Conservation (phyloP, 2,113 vertebrate genomes). For the Anarhynchus alexandrinus region DNA sequence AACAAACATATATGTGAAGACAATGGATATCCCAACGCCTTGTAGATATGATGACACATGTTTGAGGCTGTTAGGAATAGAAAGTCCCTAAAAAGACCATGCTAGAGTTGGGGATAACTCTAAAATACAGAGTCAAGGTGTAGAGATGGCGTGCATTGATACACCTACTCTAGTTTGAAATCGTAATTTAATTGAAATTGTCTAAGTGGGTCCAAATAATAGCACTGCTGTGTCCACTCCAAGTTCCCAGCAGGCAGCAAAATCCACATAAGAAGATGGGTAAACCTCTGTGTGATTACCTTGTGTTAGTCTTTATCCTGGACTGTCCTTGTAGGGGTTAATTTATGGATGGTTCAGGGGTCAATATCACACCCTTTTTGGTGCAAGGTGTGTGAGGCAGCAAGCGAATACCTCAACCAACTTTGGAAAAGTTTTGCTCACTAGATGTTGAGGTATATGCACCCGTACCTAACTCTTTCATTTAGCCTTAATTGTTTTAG, state of each 20-base stretch:
- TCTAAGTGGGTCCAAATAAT: background rate
- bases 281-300: background rate
- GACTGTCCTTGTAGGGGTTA: background rate
- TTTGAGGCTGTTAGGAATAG: background rate
- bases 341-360: background rate
- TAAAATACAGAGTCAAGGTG: background rate
- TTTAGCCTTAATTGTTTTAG: conserved; percentile 25
- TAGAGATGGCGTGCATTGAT: background rate
- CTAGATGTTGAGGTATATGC: background rate
- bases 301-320: background rate
- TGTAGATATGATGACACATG: rapidly evolving
- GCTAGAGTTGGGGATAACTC: background rate
- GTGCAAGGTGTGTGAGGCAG: background rate
- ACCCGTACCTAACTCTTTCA: background rate
- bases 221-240: background rate
- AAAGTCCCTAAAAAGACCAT: background rate
- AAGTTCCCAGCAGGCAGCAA: background rate
- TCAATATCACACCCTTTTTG: rapidly evolving
- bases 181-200: background rate
- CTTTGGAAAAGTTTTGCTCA: background rate
- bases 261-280: background rate
- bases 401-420: background rate
- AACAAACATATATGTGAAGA: background rate
- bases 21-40: background rate
- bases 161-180: background rate